Conservation (phyloP, 2,797 vertebrate genomes). For the Bradypodion pumilum region DNA sequence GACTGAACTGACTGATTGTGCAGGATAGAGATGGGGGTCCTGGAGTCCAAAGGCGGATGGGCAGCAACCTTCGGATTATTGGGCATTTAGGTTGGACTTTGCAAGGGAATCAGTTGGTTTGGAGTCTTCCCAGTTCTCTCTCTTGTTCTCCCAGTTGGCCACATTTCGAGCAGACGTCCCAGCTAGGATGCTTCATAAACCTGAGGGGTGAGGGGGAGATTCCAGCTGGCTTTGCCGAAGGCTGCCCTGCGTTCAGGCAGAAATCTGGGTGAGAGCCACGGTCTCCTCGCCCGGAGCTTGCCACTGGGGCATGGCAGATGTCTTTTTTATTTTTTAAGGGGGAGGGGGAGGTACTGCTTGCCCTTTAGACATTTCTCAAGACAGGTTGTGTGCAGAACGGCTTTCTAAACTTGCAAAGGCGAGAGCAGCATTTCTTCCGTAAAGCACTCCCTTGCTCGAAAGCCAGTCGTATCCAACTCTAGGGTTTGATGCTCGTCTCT, state of each 20-base stretch:
- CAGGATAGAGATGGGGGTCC: not conserved
- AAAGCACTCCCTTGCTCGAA: no score
- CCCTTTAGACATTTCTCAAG: conserved; percentile 33
- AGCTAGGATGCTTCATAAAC: conserved; percentile 40
- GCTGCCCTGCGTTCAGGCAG: conserved; percentile 43
- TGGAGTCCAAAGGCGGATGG: not conserved
- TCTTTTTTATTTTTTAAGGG: no score
- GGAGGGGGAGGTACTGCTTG: conserved; percentile 52
- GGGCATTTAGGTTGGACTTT: not conserved
- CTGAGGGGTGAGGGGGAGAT: conserved; percentile 34
- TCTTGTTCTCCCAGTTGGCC: no score
- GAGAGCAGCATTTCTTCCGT: not conserved
- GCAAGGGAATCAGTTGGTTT: conserved; percentile 7
- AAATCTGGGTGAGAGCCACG: conserved; percentile 54
- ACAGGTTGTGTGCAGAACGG: conserved; percentile 12
- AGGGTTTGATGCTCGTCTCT: no score
- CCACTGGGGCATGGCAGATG: conserved; percentile 57
- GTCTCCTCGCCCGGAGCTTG: conserved; percentile 56
- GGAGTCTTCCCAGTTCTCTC: not conserved
- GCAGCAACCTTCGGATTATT: not conserved
- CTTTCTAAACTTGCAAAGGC: conserved; percentile 11
- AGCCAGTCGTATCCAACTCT: no score
- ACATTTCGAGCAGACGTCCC: conserved; percentile 37
- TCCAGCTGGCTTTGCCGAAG: conserved; percentile 59
- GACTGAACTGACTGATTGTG: not conserved